A percentile compares a stretch with the other conserved stretches of the same genome.
phyloP scores from a whole-genome alignment of 2,888 invertebrate genomes.

The Dorcus parallelipipedus region DNA sequence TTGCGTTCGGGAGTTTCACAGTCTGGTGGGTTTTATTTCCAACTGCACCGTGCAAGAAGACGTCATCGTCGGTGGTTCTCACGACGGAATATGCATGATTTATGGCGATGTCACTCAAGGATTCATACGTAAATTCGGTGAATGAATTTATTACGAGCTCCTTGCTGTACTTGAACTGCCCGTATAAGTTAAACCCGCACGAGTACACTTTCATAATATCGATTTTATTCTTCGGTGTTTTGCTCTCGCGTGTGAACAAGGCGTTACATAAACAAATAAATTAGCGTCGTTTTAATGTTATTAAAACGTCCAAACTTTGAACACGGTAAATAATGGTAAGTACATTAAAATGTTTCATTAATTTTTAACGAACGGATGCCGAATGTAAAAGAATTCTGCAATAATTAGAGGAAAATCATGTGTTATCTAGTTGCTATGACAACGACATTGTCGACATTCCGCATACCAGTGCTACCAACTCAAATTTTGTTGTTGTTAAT shows the following conservation, averaged over 20 bases:
- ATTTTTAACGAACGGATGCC: too few species aligned
- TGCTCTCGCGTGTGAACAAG: not conserved
- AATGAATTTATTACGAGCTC: slow-evolving; percentile 30
- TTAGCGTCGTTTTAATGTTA: not conserved
- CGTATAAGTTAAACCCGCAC: slow-evolving; percentile 47
- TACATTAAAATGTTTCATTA: not conserved
- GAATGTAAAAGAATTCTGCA: too few species aligned
- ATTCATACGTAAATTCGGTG: slow-evolving; percentile 26
- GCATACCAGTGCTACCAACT: too few species aligned
- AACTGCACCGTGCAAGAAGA: slow-evolving; percentile 19
- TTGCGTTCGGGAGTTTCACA: slow-evolving; percentile 15
- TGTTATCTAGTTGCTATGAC: too few species aligned
- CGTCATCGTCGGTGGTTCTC: slow-evolving; percentile 16
- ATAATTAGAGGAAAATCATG: too few species aligned
- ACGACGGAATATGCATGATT: slow-evolving; percentile 31
- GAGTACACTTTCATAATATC: slow-evolving; percentile 41
- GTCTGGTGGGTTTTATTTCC: slow-evolving; percentile 5
- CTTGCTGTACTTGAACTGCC: slow-evolving; percentile 33
- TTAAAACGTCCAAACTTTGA: not conserved
- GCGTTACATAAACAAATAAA: not conserved
- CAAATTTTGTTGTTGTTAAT: too few species aligned
- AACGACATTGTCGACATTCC: too few species aligned
- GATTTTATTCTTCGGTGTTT: not conserved
- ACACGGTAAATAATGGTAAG: not conserved
- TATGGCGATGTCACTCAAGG: slow-evolving; percentile 30